Evolutionary conservation across 2,797 vertebrate species (phyloP).

Genomic region (Clamator glandarius): DNA sequence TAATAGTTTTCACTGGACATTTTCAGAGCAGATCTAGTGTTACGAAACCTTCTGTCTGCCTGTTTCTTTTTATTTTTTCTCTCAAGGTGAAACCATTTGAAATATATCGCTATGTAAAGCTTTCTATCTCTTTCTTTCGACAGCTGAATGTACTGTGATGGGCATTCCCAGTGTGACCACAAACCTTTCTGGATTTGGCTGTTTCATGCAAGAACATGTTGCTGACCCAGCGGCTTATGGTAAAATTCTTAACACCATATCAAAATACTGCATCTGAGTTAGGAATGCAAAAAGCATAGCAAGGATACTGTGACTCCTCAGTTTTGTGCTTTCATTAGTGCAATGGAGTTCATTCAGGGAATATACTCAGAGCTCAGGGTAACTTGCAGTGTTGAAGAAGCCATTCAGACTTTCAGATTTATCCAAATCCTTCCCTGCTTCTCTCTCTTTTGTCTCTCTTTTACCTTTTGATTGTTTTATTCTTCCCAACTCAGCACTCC

Average conservation of each 20-base stretch:
- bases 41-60: not conserved
- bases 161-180: slow-evolving; percentile 97
- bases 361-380: not conserved
- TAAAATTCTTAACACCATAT: slow-evolving; percentile 45
- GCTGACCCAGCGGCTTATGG: slow-evolving; percentile 94
- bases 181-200: slow-evolving; percentile 96
- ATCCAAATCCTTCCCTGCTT: not conserved
- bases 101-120: not conserved
- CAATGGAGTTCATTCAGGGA: not conserved
- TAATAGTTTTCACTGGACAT: not conserved
- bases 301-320: not conserved
- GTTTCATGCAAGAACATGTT: slow-evolving; percentile 96
- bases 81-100: not conserved
- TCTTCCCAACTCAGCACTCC: not conserved
- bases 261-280: not conserved
- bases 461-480: not conserved
- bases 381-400: not conserved
- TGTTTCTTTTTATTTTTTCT: not conserved
- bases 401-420: not conserved
- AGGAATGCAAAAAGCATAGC: not conserved
- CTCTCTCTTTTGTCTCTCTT: not conserved
- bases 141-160: slow-evolving; percentile 97
- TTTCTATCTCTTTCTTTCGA: slow-evolving; percentile 21
- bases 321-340: not conserved
- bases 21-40: not conserved